Base-by-base conservation (phyloP, 2,888 invertebrate genomes). In the Agrochola macilenta region DNA sequence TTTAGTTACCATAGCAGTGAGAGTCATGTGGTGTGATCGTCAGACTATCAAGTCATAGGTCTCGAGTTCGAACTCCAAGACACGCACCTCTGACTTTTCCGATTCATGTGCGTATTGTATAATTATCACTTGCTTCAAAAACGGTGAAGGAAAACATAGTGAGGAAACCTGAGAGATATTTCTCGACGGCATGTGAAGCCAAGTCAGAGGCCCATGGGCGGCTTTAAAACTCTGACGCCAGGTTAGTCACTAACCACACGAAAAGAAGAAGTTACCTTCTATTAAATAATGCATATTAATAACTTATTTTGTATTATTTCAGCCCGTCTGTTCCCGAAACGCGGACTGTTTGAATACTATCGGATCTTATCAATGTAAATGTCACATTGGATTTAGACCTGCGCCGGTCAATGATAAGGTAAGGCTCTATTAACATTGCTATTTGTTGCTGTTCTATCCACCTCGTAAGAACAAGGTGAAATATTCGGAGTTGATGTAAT, bases 381-480 rank as follows among this genome's bases (percentile, higher is more conserved):
- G 97, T 78, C 96, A 95, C 61, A 82, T 82, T 9, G 97, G 97
- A 0, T 97, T 96, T 81, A 92, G 93, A 84, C 83, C 95, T 39
- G 96, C 97, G 1, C 95, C 95, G 4, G 91, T 93, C 0, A 97
- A 96, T 77, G 95, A 97, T 82, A 97, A 97, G 91, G 95, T 95
- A 90, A 74, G 26, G n/a, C 2, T 11, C 8, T 66, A 26, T 66
- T 49, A 49, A 30, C 5, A 9, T 14, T 23, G 23, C 5, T 30
- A 1, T 43, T 9, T 20, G 8, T 58, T 58, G 7, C 14, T 26
- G 1, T 57, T 65, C 17, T 43, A 26, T 46, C 7, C 12, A 20
- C 2, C 11, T 46, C 46, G n/a, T n/a, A 26, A 17, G 7, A 26
- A 26, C 8, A 0, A 17, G 65, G 20, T n/a, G n/a, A 64, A 12